Evolutionary conservation across 2,888 invertebrate genomes (phyloP).

Genomic region (Empis stercorea): DNA sequence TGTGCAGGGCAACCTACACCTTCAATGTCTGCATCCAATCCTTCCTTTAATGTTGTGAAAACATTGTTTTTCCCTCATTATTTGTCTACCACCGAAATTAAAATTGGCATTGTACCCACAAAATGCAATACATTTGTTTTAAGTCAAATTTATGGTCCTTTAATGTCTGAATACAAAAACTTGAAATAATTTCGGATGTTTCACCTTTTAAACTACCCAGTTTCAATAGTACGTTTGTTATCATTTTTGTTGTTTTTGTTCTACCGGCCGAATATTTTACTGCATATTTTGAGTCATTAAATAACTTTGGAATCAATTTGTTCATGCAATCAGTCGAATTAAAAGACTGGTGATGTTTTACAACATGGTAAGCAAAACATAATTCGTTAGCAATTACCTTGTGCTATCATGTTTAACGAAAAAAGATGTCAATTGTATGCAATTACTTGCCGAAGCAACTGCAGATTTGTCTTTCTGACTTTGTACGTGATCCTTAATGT

Average conservation of each 20-base stretch:
- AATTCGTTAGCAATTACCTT: constrained; percentile 1
- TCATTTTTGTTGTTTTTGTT: neutral
- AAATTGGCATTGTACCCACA: constrained; percentile 8
- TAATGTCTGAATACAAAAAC: neutral
- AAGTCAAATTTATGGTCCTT: constrained; percentile 1
- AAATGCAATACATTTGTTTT: constrained; percentile 5
- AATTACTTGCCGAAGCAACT: neutral
- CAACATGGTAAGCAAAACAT: neutral
- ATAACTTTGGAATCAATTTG: constrained; percentile 2
- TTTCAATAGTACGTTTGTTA: neutral
- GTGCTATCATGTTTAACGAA: constrained; percentile 3
- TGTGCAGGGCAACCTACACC: constrained; percentile 10
- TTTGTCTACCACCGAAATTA: constrained; percentile 2
- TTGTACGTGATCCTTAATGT: constrained; percentile 2
- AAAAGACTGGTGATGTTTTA: constrained; percentile 2
- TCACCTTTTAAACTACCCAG: neutral
- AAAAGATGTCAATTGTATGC: neutral
- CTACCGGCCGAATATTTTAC: neutral
- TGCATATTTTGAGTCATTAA: constrained; percentile 1
- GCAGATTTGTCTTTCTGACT: constrained; percentile 2
- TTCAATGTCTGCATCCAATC: constrained; percentile 8
- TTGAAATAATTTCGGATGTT: neutral
- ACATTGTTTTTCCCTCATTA: constrained; percentile 5
- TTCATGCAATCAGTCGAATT: constrained; percentile 1
- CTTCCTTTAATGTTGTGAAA: constrained; percentile 7